Base-by-base conservation (phyloP, 2,797 vertebrate species). In the Onychomys arenicola region DNA sequence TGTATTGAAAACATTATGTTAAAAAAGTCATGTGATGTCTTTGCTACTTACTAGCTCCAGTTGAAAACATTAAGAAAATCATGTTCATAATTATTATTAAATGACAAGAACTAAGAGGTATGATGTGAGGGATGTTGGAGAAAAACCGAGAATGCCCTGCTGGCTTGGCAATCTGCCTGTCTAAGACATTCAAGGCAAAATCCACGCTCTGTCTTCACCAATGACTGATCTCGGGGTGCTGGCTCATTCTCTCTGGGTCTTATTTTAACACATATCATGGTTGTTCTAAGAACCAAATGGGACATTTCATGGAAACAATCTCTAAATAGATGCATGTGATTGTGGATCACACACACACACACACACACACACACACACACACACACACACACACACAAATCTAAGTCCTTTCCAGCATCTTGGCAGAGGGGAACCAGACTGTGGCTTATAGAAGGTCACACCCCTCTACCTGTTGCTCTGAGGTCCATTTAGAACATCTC, bases 1-100 rank as follows among this genome's bases (percentile, higher is more conserved):
- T 61, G n/a, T 82, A 23, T 61, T 17, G 43, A 4, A 32, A 63
- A 63, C 9, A 29, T 27, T 23, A 67, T 9, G 6, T 11, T 19
- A 87, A 46, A 90, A 89, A 80, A 19, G 4, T 29, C 17, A 40
- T 49, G 37, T 9, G 25, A 67, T 19, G 10, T 19, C 57, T 84
- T 34, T 6, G 34, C 12, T 69, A 43, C 27, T 11, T 40, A 57
- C 27, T 43, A 71, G 69, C 37, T 73, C 81, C 34, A 76, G 11
- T 59, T 40, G 40, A 46, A 83, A 83, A 43, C n/a, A 75, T 25
- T 61, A 76, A 32, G 29, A 92, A 92, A 92, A 80, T n/a, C 59
- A 29, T 78, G 17, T 34, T 23, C 11, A 85, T 78, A 73, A 67
- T 55, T 71, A 63, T 78, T 67, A 73, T 85, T 77, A 59, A 94